A percentile compares a stretch with the other conserved stretches of the same genome.
These are phyloP conservation scores for Remorina albescens DNA, from an alignment of 2,797 vertebrate genomes.

Conservation along the genomic window DNA sequence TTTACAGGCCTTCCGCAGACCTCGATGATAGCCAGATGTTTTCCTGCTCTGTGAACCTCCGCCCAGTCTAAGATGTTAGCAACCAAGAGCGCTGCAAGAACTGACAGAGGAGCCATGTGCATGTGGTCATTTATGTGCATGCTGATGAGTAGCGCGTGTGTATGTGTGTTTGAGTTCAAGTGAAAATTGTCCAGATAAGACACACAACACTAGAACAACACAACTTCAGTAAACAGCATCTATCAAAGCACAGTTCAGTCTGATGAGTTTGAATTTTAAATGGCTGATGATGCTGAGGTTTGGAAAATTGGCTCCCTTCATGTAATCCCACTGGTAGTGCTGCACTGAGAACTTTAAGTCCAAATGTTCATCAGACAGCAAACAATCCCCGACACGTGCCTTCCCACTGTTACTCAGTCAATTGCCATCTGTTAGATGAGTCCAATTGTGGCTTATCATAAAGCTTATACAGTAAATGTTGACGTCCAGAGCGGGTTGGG, in stretches of 20 bases:
- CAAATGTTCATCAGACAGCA: conserved; percentile 46
- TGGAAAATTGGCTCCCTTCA: conserved; percentile 59
- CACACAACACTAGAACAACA: conserved; percentile 23
- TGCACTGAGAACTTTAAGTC: conserved; percentile 47
- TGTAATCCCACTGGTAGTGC: conserved; percentile 56
- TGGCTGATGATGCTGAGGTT: conserved; percentile 61
- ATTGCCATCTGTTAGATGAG: conserved; percentile 47
- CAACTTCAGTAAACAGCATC: conserved; percentile 48
- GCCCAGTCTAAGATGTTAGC: conserved; percentile 48
- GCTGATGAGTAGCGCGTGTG: conserved; percentile 1
- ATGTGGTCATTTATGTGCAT: conserved; percentile 25
- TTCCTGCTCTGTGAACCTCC: conserved; percentile 60
- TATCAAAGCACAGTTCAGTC: conserved; percentile 38
- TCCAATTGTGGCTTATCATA: conserved; percentile 42
- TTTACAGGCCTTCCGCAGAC: conserved; percentile 61
- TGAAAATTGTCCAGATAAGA: conserved; percentile 47
- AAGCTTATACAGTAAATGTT: conserved; percentile 49
- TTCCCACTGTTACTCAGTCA: conserved; percentile 5
- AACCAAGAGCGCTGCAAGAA: conserved; percentile 25
- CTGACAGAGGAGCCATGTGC: conserved; percentile 28
- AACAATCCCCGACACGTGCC: conserved; percentile 1
- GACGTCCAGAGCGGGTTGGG: conserved; percentile 45
- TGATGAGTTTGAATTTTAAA: conserved; percentile 37
- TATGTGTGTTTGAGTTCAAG: conserved; percentile 27
- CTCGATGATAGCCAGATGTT: conserved; percentile 80